These are phyloP conservation scores for Zoanthus solanderi DNA, from an alignment of 92 coral and sea anemone species.

Conservation along the genomic window DNA sequence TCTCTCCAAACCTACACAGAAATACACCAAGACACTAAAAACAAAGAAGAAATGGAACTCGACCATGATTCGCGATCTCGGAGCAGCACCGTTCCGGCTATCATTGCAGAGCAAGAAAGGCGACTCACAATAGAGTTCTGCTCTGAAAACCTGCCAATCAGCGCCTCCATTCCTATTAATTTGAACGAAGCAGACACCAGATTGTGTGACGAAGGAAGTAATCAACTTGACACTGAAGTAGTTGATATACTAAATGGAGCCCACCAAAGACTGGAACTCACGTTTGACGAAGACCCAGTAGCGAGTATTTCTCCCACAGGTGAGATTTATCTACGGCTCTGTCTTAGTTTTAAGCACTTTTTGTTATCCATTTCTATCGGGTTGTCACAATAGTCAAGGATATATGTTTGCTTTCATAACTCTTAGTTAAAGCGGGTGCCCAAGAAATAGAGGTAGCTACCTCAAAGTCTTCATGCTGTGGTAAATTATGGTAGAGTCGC, in stretches of 20 bases:
- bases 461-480: too few species aligned
- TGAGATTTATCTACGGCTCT: background rate
- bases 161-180: constrained; percentile 33
- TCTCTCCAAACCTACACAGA: background rate
- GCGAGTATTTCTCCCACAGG: constrained; percentile 42
- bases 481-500: too few species aligned
- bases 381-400: too few species aligned
- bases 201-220: background rate
- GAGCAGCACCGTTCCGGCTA: constrained; percentile 34
- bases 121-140: constrained; percentile 35
- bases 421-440: too few species aligned
- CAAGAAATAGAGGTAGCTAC: too few species aligned
- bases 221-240: constrained; percentile 64
- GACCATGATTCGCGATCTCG: background rate
- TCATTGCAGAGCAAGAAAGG: constrained; percentile 39
- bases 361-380: background rate
- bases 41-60: background rate
- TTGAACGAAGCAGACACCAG: background rate
- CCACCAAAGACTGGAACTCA: constrained; percentile 71
- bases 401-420: too few species aligned
- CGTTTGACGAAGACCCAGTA: constrained; percentile 64
- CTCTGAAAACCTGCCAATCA: constrained; percentile 39
- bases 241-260: constrained; percentile 65
- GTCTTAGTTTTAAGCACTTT: background rate
- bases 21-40: background rate